Evolutionary conservation across 1,140 invertebrate species (phyloP).

Genomic region (Chrysomallon squamiferum): DNA sequence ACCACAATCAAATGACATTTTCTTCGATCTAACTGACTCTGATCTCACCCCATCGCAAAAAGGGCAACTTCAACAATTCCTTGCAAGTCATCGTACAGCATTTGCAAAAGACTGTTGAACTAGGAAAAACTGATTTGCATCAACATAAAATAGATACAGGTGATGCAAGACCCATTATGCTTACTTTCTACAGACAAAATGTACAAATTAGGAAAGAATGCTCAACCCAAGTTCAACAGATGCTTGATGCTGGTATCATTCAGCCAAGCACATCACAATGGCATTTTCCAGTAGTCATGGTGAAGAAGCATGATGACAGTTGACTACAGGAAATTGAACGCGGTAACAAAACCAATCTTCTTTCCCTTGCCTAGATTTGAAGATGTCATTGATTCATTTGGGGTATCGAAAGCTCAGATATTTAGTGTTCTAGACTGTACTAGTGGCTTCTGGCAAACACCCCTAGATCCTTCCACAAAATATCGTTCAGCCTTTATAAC

Average conservation of each 20-base stretch:
- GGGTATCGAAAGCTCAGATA: conserved; percentile 15
- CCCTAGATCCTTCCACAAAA: conserved; percentile 17
- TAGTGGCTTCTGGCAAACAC: conserved; percentile 27
- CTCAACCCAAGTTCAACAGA: conserved; percentile 12
- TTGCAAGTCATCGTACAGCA: too few species aligned
- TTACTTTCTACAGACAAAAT: conserved; percentile 14
- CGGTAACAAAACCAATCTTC: neutral
- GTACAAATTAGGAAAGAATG: conserved; percentile 18
- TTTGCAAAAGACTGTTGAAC: neutral
- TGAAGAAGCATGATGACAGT: conserved; percentile 66
- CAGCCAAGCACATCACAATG: conserved; percentile 17
- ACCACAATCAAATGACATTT: too few species aligned
- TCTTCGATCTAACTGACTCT: too few species aligned
- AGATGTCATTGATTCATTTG: conserved; percentile 27
- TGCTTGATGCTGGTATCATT: conserved; percentile 28
- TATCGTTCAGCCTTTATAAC: conserved; percentile 34
- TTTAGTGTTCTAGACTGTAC: conserved; percentile 24
- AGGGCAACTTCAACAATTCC: too few species aligned
- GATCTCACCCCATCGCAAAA: too few species aligned
- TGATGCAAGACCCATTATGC: conserved; percentile 8
- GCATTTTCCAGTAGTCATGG: conserved; percentile 31
- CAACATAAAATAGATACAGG: conserved; percentile 26
- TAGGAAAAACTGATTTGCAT: conserved; percentile 1
- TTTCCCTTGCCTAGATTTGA: conserved; percentile 1
- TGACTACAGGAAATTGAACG: conserved; percentile 1